phyloP scores from a whole-genome alignment of 2,113 vertebrate genomes.

The Trachemys scripta region DNA sequence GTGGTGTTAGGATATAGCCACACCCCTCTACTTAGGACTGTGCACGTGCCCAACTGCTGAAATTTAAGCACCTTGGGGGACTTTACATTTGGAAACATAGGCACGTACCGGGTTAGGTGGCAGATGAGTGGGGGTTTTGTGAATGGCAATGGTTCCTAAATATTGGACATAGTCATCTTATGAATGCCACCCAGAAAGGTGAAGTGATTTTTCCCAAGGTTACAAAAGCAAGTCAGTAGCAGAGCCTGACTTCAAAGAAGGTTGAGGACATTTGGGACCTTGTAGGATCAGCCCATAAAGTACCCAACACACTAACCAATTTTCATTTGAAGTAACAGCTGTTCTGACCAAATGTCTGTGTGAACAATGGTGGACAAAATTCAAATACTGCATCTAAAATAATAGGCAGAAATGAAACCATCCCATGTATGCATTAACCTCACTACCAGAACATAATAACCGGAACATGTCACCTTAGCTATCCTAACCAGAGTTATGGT shows the following conservation, averaged over 20 bases:
- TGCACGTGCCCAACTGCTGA: not conserved
- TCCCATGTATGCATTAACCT: not conserved
- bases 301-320: not conserved
- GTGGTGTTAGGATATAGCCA: not conserved
- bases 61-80: not conserved
- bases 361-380: not conserved
- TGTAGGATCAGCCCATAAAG: not conserved
- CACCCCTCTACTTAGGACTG: not conserved
- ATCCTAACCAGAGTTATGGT: accelerated
- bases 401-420: not conserved
- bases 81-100: not conserved
- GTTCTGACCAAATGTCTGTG: not conserved
- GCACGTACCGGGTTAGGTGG: not conserved
- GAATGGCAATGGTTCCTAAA: not conserved
- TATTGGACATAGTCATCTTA: not conserved
- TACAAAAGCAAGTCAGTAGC: not conserved
- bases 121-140: not conserved
- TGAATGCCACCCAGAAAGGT: not conserved
- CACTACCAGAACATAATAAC: not conserved
- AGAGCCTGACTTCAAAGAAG: not conserved
- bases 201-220: not conserved
- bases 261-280: not conserved
- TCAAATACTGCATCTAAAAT: not conserved
- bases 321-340: not conserved
- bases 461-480: not conserved